Percentiles rank a stretch among this genome's conserved stretches.
phyloP scores from a whole-genome alignment of 1,140 invertebrate genomes.

The Nasonia longicornis region DNA sequence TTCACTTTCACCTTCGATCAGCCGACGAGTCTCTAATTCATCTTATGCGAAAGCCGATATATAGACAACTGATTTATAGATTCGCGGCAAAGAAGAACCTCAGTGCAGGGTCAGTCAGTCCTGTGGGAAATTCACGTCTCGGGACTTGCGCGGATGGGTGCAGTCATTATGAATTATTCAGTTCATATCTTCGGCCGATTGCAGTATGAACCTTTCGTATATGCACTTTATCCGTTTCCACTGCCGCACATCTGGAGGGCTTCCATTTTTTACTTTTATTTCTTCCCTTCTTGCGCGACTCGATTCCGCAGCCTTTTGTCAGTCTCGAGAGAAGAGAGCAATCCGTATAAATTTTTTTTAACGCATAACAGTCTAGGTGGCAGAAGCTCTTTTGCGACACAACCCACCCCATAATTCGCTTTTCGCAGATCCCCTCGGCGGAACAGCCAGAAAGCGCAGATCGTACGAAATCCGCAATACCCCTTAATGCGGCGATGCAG shows the following conservation, averaged over 20 bases:
- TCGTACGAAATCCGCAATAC: neutral
- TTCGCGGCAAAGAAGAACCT: neutral
- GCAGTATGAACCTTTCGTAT: neutral
- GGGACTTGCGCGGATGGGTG: slow-evolving; percentile 1
- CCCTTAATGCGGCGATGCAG: neutral
- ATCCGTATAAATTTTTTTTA: neutral
- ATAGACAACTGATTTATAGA: slow-evolving; percentile 7
- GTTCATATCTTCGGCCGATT: slow-evolving; percentile 26
- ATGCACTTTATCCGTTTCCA: neutral
- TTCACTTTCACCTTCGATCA: neutral
- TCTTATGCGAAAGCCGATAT: neutral
- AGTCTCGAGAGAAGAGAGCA: neutral
- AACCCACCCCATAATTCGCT: no score
- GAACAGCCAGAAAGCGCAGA: neutral
- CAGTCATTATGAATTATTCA: slow-evolving; percentile 42
- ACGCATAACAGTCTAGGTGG: no score
- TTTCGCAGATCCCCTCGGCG: no score
- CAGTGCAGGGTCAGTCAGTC: slow-evolving; percentile 1
- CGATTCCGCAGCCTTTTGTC: neutral
- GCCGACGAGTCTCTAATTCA: neutral
- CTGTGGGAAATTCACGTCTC: slow-evolving; percentile 32
- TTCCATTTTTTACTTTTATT: neutral
- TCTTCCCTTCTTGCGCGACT: neutral
- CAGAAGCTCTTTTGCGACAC: no score
- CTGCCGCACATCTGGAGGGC: neutral